Conservation (phyloP, 1,140 invertebrate genomes). For the Calliphora vicina region DNA sequence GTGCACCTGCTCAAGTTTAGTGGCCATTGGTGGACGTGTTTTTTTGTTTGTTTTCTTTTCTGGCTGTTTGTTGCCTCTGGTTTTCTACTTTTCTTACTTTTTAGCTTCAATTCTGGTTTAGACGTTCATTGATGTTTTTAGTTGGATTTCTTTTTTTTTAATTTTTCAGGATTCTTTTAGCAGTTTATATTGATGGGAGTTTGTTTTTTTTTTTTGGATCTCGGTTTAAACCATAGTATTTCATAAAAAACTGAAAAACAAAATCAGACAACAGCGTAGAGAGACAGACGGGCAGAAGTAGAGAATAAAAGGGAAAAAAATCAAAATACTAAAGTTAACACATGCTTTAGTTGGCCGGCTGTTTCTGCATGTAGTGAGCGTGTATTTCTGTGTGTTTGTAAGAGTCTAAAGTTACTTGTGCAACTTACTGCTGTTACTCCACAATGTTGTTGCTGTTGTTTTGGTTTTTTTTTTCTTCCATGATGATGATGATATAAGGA, state of each 20-base stretch:
- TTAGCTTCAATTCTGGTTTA: constrained; percentile 27
- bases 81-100: not conserved
- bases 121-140: constrained; percentile 37
- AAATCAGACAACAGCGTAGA: not conserved
- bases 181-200: constrained; percentile 29
- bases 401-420: constrained; percentile 6
- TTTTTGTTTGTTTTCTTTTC: no score
- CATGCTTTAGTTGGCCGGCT: constrained; percentile 16
- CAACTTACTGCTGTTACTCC: not conserved
- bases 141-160: not conserved
- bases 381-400: no score
- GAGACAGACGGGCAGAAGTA: not conserved
- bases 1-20: constrained; percentile 39
- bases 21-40: constrained; percentile 28
- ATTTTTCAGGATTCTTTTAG: constrained; percentile 11
- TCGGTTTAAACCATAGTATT: not conserved
- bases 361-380: no score
- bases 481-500: constrained; percentile 26
- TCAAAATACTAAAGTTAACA: constrained; percentile 11
- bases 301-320: not conserved
- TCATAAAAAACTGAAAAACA: constrained; percentile 18
- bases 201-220: not conserved
- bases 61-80: constrained; percentile 1
- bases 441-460: not conserved
- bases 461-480: not conserved